Evolutionary conservation across 1,140 invertebrate genomes (phyloP).

Genomic region (Goniozus legneri): DNA sequence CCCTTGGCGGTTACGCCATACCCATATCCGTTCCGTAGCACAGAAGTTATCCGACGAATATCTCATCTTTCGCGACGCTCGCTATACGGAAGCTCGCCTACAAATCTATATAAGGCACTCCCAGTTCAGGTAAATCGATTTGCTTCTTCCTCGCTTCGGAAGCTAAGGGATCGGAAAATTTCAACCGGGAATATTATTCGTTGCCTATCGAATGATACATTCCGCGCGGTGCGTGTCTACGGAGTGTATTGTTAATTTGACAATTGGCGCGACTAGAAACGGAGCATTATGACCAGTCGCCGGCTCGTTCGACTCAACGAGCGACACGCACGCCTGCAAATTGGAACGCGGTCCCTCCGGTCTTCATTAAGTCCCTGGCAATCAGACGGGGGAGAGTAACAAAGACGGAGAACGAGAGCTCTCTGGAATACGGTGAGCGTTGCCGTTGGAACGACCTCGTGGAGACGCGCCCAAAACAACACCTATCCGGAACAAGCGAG

Average conservation of each 20-base stretch:
- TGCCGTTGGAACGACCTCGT: not conserved
- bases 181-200: too few species aligned
- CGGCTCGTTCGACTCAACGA: constrained; percentile 19
- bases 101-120: too few species aligned
- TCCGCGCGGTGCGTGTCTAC: too few species aligned
- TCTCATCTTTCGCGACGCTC: too few species aligned
- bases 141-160: too few species aligned
- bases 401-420: not conserved
- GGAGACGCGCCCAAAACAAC: not conserved
- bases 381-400: constrained; percentile 22
- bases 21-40: not conserved
- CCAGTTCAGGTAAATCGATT: too few species aligned
- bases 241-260: too few species aligned
- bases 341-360: constrained; percentile 24
- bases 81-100: too few species aligned
- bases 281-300: not conserved
- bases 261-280: too few species aligned
- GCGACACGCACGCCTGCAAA: constrained; percentile 26
- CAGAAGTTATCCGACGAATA: constrained; percentile 9
- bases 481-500: too few species aligned
- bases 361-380: constrained; percentile 34
- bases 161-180: too few species aligned
- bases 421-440: not conserved
- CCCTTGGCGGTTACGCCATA: not conserved
- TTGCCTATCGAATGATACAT: too few species aligned